These are phyloP conservation scores for Sprattus sprattus DNA, from an alignment of 2,113 vertebrate species.

Conservation along the genomic window DNA sequence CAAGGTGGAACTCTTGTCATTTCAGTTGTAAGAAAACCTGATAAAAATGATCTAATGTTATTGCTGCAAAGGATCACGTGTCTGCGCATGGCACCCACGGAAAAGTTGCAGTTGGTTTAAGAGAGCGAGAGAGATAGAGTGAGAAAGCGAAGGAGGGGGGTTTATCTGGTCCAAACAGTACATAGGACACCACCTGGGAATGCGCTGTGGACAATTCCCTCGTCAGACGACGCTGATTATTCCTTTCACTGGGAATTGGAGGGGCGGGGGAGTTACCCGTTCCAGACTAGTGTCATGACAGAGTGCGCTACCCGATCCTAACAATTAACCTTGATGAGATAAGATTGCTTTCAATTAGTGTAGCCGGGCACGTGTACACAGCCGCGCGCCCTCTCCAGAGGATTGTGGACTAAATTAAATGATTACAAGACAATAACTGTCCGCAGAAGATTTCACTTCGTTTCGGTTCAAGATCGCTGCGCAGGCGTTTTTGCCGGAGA, in stretches of 20 bases:
- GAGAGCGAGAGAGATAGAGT: constrained; percentile 10
- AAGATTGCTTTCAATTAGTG: constrained; percentile 60
- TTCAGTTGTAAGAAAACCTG: background rate
- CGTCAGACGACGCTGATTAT: constrained; percentile 24
- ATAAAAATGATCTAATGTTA: constrained; percentile 19
- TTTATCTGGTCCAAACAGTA: constrained; percentile 26
- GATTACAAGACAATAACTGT: background rate
- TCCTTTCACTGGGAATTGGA: constrained; percentile 39
- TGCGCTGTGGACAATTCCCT: constrained; percentile 38
- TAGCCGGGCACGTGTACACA: constrained; percentile 16
- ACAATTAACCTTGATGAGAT: constrained; percentile 69
- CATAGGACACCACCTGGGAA: constrained; percentile 41
- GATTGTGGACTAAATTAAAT: background rate
- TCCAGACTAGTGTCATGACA: constrained; percentile 43
- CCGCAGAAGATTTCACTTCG: background rate
- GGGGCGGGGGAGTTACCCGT: constrained; percentile 55
- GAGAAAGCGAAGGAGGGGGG: background rate
- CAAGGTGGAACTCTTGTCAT: background rate
- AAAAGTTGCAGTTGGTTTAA: constrained; percentile 33
- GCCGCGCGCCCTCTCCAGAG: background rate
- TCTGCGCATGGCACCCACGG: constrained; percentile 42
- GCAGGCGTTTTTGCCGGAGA: constrained; percentile 31
- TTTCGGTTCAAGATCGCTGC: background rate
- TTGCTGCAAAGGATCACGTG: constrained; percentile 36
- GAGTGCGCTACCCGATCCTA: constrained; percentile 40